These are phyloP conservation scores for Trachythela sp. DNA, from an alignment of 64 coral and sea anemone genomes.

Conservation along the genomic window DNA sequence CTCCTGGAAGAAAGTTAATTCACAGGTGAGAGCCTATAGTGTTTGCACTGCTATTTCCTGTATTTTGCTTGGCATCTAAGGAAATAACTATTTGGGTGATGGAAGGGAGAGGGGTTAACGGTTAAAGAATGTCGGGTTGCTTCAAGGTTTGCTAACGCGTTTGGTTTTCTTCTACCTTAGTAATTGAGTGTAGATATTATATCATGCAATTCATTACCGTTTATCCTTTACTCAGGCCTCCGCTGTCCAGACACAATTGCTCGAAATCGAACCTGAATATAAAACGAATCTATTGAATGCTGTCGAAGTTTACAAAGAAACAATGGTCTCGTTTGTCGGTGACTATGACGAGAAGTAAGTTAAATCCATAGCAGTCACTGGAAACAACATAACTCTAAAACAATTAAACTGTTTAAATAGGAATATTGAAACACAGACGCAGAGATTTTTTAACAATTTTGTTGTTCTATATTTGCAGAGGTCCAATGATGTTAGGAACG, in stretches of 20 bases:
- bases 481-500: conserved; percentile 91
- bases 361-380: no score
- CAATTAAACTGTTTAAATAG: no score
- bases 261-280: conserved; percentile 86
- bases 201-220: neutral
- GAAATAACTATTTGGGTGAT: no score
- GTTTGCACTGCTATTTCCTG: no score
- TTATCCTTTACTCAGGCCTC: conserved; percentile 49
- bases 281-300: conserved; percentile 79
- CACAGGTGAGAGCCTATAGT: conserved; percentile 51
- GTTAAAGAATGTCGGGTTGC: no score
- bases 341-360: conserved; percentile 97
- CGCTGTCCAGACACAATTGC: conserved; percentile 62
- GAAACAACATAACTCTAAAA: no score
- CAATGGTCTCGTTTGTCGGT: conserved; percentile 60
- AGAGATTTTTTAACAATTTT: neutral
- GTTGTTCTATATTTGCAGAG: conserved; percentile 40
- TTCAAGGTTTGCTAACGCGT: no score
- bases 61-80: no score
- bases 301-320: conserved; percentile 73
- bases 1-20: conserved; percentile 85
- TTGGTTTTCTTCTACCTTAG: no score
- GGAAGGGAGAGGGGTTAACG: no score
- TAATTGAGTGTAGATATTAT: no score
- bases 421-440: no score